Conservation (phyloP, 1,140 invertebrate species). For the Bombus picipes region DNA sequence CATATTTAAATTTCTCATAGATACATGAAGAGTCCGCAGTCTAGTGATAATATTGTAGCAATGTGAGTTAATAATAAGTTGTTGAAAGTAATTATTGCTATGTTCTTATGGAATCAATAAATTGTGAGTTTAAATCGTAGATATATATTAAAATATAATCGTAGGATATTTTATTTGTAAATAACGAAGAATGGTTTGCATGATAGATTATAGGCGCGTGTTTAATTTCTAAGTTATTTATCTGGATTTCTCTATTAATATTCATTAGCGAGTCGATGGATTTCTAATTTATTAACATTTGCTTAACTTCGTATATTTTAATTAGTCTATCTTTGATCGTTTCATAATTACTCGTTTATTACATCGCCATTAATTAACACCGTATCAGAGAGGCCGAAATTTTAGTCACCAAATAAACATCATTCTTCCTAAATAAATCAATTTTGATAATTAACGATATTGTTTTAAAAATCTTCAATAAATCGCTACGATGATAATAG, state of each 20-base stretch:
- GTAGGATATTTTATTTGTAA: too few relatives aligned
- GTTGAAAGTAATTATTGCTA: too few relatives aligned
- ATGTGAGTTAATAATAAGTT: too few relatives aligned
- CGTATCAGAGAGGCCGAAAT: not conserved
- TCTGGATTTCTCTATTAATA: not conserved
- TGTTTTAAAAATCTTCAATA: not conserved
- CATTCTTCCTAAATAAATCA: not conserved
- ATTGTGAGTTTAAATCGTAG: too few relatives aligned
- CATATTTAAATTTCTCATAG: too few relatives aligned
- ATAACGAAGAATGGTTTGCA: too few relatives aligned
- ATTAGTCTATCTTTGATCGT: not conserved
- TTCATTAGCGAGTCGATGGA: not conserved
- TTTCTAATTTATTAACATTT: not conserved
- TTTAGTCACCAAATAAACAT: not conserved
- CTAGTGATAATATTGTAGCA: too few relatives aligned
- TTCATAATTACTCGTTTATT: not conserved
- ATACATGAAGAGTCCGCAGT: too few relatives aligned
- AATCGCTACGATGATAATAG: not conserved
- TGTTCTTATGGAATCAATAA: too few relatives aligned
- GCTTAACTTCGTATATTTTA: not conserved
- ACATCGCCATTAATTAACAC: slow-evolving; percentile 2
- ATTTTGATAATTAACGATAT: not conserved
- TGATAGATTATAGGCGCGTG: too few relatives aligned
- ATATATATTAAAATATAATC: too few relatives aligned
- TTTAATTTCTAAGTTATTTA: not conserved